Evolutionary conservation across 2,888 invertebrate species (phyloP).

Genomic region (Lithophane semibrunnea): DNA sequence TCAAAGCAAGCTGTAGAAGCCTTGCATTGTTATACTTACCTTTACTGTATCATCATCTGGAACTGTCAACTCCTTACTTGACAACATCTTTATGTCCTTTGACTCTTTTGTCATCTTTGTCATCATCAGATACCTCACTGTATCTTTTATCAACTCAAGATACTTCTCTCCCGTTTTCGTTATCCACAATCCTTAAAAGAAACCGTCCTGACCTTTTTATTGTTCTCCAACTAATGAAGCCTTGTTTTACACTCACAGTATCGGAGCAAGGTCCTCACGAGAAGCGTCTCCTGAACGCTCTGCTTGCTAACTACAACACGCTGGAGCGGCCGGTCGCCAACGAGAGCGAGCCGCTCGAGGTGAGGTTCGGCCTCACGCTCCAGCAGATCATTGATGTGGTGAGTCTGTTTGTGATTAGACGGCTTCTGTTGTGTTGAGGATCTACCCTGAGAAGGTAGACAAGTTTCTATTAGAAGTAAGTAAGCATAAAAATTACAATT

Average conservation of each 20-base stretch:
- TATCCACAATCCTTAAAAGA: no score
- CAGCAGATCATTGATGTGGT: slow-evolving; percentile 99
- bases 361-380: slow-evolving; percentile 97
- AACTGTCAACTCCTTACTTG: no score
- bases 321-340: slow-evolving; percentile 97
- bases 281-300: slow-evolving; percentile 95
- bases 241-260: slow-evolving; percentile 89
- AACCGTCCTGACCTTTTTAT: no score
- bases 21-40: no score
- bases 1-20: no score
- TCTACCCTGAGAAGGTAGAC: not conserved
- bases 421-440: slow-evolving; percentile 57
- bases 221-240: not conserved
- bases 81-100: no score
- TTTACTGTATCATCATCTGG: no score
- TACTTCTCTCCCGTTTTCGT: no score
- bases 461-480: not conserved
- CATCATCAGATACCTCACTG: no score
- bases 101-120: no score
- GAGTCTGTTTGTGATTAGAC: slow-evolving; percentile 85
- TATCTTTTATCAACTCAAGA: no score
- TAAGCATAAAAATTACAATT: not conserved
- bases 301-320: slow-evolving; percentile 95
- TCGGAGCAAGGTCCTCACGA: slow-evolving; percentile 97
- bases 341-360: slow-evolving; percentile 97